Conservation (phyloP, 2,797 vertebrate genomes). For the Tiaroga cobitis region DNA sequence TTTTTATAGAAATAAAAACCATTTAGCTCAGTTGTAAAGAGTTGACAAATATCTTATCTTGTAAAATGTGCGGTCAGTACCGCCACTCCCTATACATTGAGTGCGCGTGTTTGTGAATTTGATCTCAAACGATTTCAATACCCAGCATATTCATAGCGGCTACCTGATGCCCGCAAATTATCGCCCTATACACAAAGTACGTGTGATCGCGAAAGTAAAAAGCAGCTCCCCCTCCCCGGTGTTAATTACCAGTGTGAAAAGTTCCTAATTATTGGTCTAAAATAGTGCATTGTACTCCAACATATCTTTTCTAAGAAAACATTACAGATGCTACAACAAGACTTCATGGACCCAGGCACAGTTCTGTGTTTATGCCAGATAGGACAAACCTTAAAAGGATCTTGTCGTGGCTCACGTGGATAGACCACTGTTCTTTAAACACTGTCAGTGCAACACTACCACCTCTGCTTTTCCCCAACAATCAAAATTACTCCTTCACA, state of each 20-base stretch:
- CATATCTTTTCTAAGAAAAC: neutral
- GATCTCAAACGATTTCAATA: neutral
- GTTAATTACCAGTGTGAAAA: neutral
- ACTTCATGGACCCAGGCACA: constrained; percentile 11
- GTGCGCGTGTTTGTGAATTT: neutral
- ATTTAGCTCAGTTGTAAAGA: too few relatives aligned
- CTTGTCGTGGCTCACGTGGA: neutral
- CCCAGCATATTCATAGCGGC: neutral
- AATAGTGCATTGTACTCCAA: neutral
- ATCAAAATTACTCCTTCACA: constrained; percentile 29
- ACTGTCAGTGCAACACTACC: constrained; percentile 41
- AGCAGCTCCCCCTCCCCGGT: neutral
- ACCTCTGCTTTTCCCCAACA: constrained; percentile 21
- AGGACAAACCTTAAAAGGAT: constrained; percentile 37
- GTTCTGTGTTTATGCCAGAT: constrained; percentile 24
- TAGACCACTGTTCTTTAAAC: constrained; percentile 19
- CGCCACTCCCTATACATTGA: neutral
- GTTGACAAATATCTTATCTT: neutral
- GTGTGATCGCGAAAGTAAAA: neutral
- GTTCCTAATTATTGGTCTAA: neutral
- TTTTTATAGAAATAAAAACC: too few relatives aligned
- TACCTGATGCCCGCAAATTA: neutral
- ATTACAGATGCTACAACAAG: neutral
- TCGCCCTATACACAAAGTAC: neutral
- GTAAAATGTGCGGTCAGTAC: neutral